Percentiles rank a stretch among this genome's conserved stretches.
Evolutionary conservation across 2,888 invertebrate species (phyloP).

Genomic region (Hypomecis atomaria): DNA sequence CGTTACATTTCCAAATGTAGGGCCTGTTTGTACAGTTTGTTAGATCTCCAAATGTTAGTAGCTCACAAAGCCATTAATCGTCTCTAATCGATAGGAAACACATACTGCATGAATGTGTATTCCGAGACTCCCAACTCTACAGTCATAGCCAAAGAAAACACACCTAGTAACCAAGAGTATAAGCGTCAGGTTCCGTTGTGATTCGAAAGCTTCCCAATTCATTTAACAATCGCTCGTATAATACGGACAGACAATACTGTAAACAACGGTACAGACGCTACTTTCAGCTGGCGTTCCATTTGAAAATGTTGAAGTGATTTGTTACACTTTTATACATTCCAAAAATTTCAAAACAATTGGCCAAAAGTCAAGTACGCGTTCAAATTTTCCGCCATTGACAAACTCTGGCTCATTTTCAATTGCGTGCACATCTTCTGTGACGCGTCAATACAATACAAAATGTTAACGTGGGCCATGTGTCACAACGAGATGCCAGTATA

Average conservation of each 20-base stretch:
- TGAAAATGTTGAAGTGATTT: constrained; percentile 26
- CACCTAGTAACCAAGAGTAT: not conserved
- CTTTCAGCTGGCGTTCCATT: constrained; percentile 24
- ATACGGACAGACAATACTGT: constrained; percentile 14
- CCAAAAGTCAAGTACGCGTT: constrained; percentile 73
- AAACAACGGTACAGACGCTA: constrained; percentile 15
- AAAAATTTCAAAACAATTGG: constrained; percentile 70
- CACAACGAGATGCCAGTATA: constrained; percentile 72
- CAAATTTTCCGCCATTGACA: constrained; percentile 79
- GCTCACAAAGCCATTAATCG: too few species aligned
- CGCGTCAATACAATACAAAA: constrained; percentile 76
- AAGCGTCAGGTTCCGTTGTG: not conserved
- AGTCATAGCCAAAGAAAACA: not conserved
- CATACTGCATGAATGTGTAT: too few species aligned
- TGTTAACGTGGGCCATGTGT: constrained; percentile 70
- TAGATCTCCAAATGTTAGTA: too few species aligned
- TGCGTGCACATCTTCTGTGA: constrained; percentile 76
- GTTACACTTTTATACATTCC: constrained; percentile 34
- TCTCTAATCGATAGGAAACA: too few species aligned
- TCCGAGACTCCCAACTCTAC: not conserved
- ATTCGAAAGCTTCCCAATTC: constrained; percentile 1
- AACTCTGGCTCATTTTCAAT: constrained; percentile 79
- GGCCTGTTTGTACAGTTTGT: too few species aligned
- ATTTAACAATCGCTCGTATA: constrained; percentile 7
- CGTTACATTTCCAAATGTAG: too few species aligned